phyloP scores from a whole-genome alignment of 1,140 invertebrate genomes.

The Trissolcus basalis region DNA sequence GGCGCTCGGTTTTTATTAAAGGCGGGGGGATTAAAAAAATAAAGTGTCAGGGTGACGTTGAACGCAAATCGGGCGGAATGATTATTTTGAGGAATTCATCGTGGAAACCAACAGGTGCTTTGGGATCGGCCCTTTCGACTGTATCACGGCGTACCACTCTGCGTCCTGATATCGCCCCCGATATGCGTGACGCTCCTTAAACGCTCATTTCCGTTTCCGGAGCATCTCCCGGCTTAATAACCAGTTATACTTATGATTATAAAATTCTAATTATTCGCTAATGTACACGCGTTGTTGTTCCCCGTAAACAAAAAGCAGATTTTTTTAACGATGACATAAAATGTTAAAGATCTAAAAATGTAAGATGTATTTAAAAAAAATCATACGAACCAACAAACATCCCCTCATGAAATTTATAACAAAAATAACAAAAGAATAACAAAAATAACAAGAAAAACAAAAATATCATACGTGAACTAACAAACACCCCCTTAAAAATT shows the following conservation, averaged over 20 bases:
- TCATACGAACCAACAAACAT: too few species aligned
- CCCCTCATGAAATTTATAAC: too few species aligned
- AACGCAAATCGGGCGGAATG: slow-evolving; percentile 53
- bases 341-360: too few species aligned
- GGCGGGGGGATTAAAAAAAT: slow-evolving; percentile 26
- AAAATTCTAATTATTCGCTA: slow-evolving; percentile 33
- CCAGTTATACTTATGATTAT: slow-evolving; percentile 47
- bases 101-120: slow-evolving; percentile 70
- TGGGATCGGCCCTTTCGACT: slow-evolving; percentile 55
- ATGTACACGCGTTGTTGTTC: slow-evolving; percentile 2
- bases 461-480: too few species aligned
- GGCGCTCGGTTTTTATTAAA: not conserved
- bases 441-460: too few species aligned
- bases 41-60: slow-evolving; percentile 43
- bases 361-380: too few species aligned
- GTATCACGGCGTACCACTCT: slow-evolving; percentile 71
- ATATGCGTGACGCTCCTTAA: slow-evolving; percentile 64
- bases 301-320: slow-evolving; percentile 28
- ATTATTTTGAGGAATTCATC: slow-evolving; percentile 66
- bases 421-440: too few species aligned
- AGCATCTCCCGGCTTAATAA: slow-evolving; percentile 55
- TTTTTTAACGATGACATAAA: not conserved
- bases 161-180: slow-evolving; percentile 47
- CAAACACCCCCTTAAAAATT: too few species aligned
- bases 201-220: slow-evolving; percentile 63